Evolutionary conservation across 2,113 vertebrate genomes (phyloP).

Genomic region (Strix aluco): DNA sequence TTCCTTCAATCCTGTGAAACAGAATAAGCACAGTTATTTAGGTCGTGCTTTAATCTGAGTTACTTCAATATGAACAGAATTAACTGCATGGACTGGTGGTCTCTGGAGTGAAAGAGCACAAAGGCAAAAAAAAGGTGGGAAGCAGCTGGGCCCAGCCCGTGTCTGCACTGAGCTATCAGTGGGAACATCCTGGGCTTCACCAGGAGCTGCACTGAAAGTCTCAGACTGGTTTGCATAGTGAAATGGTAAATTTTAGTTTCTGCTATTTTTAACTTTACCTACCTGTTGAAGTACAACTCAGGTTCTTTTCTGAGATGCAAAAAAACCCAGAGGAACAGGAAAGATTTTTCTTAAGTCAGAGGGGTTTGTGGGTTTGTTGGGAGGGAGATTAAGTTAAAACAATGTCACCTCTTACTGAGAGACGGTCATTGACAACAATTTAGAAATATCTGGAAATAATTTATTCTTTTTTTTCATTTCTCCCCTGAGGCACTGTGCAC

Average conservation of each 20-base stretch:
- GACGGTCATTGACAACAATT: neutral
- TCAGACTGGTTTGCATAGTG: neutral
- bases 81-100: neutral
- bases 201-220: neutral
- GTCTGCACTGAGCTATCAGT: neutral
- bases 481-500: neutral
- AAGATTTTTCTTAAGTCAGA: neutral
- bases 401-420: neutral
- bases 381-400: neutral
- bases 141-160: fast-evolving
- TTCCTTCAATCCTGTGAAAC: neutral
- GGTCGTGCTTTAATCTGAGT: neutral
- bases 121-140: neutral
- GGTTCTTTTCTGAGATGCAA: neutral
- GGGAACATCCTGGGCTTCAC: neutral
- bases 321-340: neutral
- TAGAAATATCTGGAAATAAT: neutral
- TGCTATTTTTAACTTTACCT: neutral
- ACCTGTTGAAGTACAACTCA: neutral
- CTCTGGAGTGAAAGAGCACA: neutral
- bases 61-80: neutral
- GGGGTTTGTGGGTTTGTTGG: neutral
- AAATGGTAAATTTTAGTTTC: neutral
- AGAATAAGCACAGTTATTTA: neutral
- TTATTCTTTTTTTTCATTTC: neutral